phyloP scores from a whole-genome alignment of 2,113 vertebrate genomes.

The Acrocephalus kingi region DNA sequence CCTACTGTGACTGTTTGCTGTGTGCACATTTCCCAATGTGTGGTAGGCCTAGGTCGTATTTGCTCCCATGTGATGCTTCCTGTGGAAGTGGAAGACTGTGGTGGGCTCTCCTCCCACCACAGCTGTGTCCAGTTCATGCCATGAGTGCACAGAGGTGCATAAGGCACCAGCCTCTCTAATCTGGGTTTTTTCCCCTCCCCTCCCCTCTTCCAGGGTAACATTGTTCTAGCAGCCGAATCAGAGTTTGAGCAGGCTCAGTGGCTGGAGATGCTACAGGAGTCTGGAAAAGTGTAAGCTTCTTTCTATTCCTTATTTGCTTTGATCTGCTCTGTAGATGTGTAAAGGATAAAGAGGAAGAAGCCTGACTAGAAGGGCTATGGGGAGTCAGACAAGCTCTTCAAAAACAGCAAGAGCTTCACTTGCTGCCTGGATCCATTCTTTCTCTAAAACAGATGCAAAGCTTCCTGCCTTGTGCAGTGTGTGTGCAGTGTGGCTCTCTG shows the following conservation, averaged over 20 bases:
- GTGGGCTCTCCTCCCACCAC: neutral
- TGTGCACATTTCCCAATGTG: neutral
- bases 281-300: slow-evolving; percentile 91
- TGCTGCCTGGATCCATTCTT: neutral
- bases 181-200: neutral
- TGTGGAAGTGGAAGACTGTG: neutral
- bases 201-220: slow-evolving; percentile 80
- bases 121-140: neutral
- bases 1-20: fast-evolving
- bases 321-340: neutral
- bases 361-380: neutral
- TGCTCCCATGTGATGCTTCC: neutral
- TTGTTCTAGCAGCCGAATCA: slow-evolving; percentile 91
- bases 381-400: neutral
- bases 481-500: neutral
- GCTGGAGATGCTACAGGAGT: slow-evolving; percentile 96
- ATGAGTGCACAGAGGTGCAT: neutral
- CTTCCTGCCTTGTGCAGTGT: fast-evolving
- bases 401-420: neutral
- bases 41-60: neutral
- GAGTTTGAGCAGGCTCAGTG: slow-evolving; percentile 91
- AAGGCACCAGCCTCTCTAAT: neutral
- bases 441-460: neutral
- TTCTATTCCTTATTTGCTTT: neutral
- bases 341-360: neutral